Conservation (phyloP, 2,888 invertebrate species). For the Apodemia duryi region DNA sequence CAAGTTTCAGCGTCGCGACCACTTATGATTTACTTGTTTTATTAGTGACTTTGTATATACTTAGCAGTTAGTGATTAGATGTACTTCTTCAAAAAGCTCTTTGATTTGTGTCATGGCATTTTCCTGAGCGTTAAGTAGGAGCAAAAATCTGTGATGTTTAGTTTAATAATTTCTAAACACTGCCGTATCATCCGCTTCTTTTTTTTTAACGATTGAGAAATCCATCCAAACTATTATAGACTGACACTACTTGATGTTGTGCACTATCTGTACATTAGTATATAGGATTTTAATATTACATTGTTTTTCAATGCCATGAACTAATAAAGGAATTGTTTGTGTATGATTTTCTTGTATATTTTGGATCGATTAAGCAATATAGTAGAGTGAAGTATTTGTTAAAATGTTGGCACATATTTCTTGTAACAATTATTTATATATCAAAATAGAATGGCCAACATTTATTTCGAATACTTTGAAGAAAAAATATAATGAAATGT, state of each 20-base stretch:
- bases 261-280: constrained; percentile 70
- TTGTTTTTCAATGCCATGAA: constrained; percentile 50
- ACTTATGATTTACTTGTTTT: constrained; percentile 43
- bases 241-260: constrained; percentile 76
- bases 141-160: constrained; percentile 70
- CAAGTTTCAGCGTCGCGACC: constrained; percentile 70
- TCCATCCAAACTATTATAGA: constrained; percentile 78
- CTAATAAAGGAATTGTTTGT: constrained; percentile 60
- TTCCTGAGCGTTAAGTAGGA: constrained; percentile 47
- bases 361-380: constrained; percentile 73
- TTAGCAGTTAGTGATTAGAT: constrained; percentile 48
- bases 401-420: constrained; percentile 58
- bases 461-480: constrained; percentile 58
- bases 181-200: constrained; percentile 38
- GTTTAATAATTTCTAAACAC: constrained; percentile 39
- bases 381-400: constrained; percentile 73
- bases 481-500: constrained; percentile 37
- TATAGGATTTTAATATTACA: constrained; percentile 54
- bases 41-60: constrained; percentile 63
- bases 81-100: constrained; percentile 15
- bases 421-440: constrained; percentile 55
- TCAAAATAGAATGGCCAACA: constrained; percentile 48
- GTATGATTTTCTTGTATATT: constrained; percentile 62
- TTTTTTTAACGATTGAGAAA: constrained; percentile 45
- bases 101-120: constrained; percentile 49